These are phyloP conservation scores for Danio aesculapii DNA, from an alignment of 2,797 vertebrate genomes.

Conservation along the genomic window DNA sequence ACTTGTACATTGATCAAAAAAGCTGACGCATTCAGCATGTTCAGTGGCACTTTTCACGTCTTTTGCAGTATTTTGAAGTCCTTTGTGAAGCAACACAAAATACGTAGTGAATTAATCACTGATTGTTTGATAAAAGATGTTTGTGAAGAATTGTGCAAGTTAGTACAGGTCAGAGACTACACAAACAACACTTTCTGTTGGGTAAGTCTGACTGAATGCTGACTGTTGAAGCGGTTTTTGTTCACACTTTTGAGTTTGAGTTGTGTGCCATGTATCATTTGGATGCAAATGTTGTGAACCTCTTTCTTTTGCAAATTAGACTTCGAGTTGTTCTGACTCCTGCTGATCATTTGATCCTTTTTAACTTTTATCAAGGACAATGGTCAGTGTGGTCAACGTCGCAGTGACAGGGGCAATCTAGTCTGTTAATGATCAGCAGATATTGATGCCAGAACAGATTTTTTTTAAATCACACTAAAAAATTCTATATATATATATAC, in stretches of 20 bases:
- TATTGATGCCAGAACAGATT: no score
- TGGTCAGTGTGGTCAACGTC: neutral
- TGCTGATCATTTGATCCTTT: neutral
- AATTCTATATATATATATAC: no score
- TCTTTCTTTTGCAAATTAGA: neutral
- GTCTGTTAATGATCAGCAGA: neutral
- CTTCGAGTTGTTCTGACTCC: neutral
- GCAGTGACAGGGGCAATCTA: neutral
- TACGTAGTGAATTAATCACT: neutral
- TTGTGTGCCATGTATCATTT: neutral
- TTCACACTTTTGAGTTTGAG: neutral
- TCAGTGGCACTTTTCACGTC: no score
- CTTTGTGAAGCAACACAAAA: no score
- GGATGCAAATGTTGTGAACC: neutral
- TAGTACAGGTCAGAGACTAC: conserved; percentile 1
- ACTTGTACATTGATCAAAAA: no score
- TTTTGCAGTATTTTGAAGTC: no score
- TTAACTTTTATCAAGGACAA: neutral
- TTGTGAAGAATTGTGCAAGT: neutral
- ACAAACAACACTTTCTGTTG: neutral
- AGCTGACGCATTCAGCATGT: no score
- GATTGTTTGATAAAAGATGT: conserved; percentile 11
- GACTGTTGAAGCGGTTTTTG: neutral
- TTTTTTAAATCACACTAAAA: no score
- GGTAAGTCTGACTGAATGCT: neutral